Evolutionary conservation across 2,888 invertebrate genomes (phyloP), one percentile per base, ranked within the genome.

Genomic region (Villa cingulata): DNA sequence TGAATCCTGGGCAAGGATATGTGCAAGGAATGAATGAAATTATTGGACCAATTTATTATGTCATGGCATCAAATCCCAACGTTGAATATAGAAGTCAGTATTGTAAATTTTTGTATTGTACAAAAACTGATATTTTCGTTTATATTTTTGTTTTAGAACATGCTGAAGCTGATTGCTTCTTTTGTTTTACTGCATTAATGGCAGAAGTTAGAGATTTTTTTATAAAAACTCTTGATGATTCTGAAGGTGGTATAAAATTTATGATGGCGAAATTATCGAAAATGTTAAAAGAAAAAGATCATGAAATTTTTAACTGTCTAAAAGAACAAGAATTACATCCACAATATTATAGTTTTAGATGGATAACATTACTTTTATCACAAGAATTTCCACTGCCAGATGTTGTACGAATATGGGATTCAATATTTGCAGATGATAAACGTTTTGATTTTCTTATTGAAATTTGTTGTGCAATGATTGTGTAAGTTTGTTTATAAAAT

Each of bases 21-120:
- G 90, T 91, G 1, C 89, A 97, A 72, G 98, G 98, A 46, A 98
- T 99, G 97, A 98, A 98, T 72, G 98, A 99, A 71, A 94, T 98
- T 58, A 83, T 98, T 40, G 98, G 96, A 0, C 97, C 97, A 9
- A 91, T 98, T 60, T 98, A 98, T 71, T 94, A 95, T 69, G 86
- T 91, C 0, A 91, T 98, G 69, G 96, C 97, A 9, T 86, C 83
- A 19, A 92, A 97, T 71, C 78, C 86, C 0, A 80, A 90, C 65
- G 65, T 74, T 27, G 76, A 80, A 44, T 88, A 81, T 74, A 76
- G 87, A 74, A 80, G 91, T 90, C 64, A n/a, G n/a, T n/a, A n/a
- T n/a, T n/a, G n/a, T n/a, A n/a, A n/a, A n/a, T n/a, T n/a, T n/a
- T n/a, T n/a, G n/a, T n/a, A n/a, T n/a, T n/a, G n/a, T n/a, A n/a